phyloP scores from a whole-genome alignment of 2,113 vertebrate species.

The Odocoileus hemionus region DNA sequence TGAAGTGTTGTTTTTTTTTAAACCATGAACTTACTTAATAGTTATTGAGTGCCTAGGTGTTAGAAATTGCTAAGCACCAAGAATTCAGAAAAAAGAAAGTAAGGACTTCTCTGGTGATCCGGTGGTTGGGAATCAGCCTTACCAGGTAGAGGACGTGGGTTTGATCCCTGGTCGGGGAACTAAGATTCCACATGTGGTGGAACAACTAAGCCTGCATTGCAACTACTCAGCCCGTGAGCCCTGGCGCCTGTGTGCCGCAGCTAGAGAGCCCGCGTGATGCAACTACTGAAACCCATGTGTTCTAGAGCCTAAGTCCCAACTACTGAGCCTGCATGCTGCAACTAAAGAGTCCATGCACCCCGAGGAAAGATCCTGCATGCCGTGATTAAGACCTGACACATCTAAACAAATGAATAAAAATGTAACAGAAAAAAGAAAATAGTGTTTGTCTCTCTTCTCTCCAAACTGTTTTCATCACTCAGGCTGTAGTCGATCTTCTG shows the following conservation, averaged over 20 bases:
- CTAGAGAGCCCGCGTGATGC: background rate
- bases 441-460: background rate
- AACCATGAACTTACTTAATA: background rate
- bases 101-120: background rate
- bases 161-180: background rate
- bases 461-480: background rate
- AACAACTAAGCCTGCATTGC: background rate
- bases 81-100: background rate
- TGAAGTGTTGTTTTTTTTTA: background rate
- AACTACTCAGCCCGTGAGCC: fast-evolving
- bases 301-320: background rate
- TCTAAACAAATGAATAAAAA: background rate
- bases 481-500: background rate
- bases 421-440: background rate
- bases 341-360: background rate
- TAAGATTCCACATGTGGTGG: background rate
- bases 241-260: background rate
- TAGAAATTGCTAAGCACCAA: background rate
- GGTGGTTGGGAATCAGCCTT: background rate
- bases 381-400: background rate
- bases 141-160: fast-evolving
- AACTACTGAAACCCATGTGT: fast-evolving
- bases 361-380: background rate
- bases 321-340: background rate
- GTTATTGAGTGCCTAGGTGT: background rate